phyloP scores from a whole-genome alignment of 2,797 vertebrate species.

The Salarias fasciatus region DNA sequence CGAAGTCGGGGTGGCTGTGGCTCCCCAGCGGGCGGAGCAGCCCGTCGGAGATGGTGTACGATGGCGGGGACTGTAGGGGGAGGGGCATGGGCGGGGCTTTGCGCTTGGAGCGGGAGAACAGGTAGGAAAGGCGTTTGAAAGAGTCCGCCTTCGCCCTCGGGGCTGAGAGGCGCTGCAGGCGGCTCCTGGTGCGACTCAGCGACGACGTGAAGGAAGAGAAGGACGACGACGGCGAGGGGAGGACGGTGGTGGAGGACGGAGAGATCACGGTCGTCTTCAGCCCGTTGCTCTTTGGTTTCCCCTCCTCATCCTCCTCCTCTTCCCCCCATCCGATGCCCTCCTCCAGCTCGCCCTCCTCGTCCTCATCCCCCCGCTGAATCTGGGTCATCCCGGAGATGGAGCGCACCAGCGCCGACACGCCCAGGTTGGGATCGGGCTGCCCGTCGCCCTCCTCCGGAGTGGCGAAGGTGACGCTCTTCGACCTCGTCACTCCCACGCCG shows the following conservation, averaged over 20 bases:
- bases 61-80: slow-evolving; percentile 80
- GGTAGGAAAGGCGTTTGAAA: slow-evolving; percentile 90
- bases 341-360: slow-evolving; percentile 43
- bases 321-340: slow-evolving; percentile 57
- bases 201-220: slow-evolving; percentile 66
- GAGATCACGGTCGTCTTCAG: slow-evolving; percentile 83
- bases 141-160: slow-evolving; percentile 87
- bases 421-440: slow-evolving; percentile 67
- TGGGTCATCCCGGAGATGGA: slow-evolving; percentile 86
- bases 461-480: slow-evolving; percentile 87
- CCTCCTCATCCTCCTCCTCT: slow-evolving; percentile 78
- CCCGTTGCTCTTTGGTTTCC: slow-evolving; percentile 92
- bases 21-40: slow-evolving; percentile 88
- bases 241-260: slow-evolving; percentile 45
- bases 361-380: slow-evolving; percentile 32
- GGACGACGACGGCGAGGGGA: slow-evolving; percentile 63
- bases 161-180: slow-evolving; percentile 84
- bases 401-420: slow-evolving; percentile 88
- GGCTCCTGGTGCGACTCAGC: slow-evolving; percentile 78
- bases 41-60: slow-evolving; percentile 94
- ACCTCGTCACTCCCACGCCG: slow-evolving; percentile 65
- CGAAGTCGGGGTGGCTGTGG: slow-evolving; percentile 85
- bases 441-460: slow-evolving; percentile 84
- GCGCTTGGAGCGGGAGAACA: slow-evolving; percentile 93
- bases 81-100: slow-evolving; percentile 88